Evolutionary conservation across 2,797 vertebrate species (phyloP).

Genomic region (Cossypha heuglini): DNA sequence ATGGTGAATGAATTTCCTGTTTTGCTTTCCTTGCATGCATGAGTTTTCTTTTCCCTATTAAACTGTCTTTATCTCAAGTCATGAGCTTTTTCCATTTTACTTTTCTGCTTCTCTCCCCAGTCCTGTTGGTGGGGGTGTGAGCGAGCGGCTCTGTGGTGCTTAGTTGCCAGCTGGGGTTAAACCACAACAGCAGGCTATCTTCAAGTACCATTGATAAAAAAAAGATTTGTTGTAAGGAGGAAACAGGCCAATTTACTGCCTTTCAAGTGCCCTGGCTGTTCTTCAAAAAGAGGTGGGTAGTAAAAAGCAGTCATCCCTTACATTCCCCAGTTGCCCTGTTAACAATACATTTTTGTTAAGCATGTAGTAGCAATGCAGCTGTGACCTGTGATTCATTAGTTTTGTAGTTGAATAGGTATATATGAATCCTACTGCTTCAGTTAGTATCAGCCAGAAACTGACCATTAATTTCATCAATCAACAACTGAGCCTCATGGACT

Average conservation of each 20-base stretch:
- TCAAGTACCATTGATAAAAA: not conserved
- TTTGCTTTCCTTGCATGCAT: not conserved
- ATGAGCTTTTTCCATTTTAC: fast-evolving
- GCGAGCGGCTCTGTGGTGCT: fast-evolving
- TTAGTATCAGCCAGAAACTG: not conserved
- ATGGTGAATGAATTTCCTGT: not conserved
- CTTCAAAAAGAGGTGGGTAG: not conserved
- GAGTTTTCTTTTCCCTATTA: not conserved
- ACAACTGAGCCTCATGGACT: not conserved
- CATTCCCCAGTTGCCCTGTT: not conserved
- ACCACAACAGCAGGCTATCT: not conserved
- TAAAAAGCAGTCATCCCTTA: not conserved
- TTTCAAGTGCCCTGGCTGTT: not conserved
- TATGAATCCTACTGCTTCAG: not conserved
- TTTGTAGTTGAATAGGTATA: not conserved
- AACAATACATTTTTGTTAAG: not conserved
- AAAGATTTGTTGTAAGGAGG: not conserved
- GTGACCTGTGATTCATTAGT: not conserved
- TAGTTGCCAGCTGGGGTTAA: not conserved
- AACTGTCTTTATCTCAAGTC: not conserved
- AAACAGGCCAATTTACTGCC: not conserved
- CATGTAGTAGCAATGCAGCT: not conserved
- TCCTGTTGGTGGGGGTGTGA: not conserved
- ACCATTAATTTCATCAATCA: slow-evolving; percentile 1
- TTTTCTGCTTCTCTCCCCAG: not conserved